Base-by-base conservation (phyloP, 2,888 invertebrate species). In the Clitarchus hookeri region DNA sequence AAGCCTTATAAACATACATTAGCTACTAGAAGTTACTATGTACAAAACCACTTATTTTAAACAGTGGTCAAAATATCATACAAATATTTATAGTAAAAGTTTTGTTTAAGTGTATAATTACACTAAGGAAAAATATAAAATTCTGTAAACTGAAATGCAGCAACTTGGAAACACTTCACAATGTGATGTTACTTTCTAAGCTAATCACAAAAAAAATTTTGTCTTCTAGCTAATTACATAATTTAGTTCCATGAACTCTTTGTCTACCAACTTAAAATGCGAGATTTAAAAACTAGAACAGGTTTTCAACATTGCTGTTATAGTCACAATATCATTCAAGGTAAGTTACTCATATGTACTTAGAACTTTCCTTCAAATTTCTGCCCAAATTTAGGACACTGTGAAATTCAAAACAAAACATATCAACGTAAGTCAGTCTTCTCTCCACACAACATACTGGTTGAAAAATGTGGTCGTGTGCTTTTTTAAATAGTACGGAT, bases 51-150 rank as follows among this genome's bases (percentile, higher is more conserved):
- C 65, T 23, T 65, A 65, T 65, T 65, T 48, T 65, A 23, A 65
- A 65, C n/a, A 65, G n/a, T 65, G 65, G 65, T 65, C 65, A 65
- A 65, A 65, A 65, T 65, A 65, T 48, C 48, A 48, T 65, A 65
- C 65, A 65, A 65, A 65, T 65, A 65, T 65, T n/a, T 65, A 65
- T 65, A 65, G n/a, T 65, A 65, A 4, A n/a, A 65, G 65, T 4
- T 65, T n/a, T 65, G 65, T 65, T 23, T 23, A 16, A 48, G 48
- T 16, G 48, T 48, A 48, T 16, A 48, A 9, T 19, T 65, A 65
- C 65, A 19, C 65, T 12, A 65, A 65, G n/a, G 8, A 8, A 65
- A 65, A n/a, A n/a, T 65, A 65, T n/a, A 65, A 65, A 65, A 23
- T 65, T 65, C 19, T 65, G 0, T 65, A 65, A 65, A 65, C n/a